A percentile compares a stretch with the other conserved stretches of the same genome.
Conservation (phyloP, 2,113 vertebrate species). For the Ramphastos sulfuratus region DNA sequence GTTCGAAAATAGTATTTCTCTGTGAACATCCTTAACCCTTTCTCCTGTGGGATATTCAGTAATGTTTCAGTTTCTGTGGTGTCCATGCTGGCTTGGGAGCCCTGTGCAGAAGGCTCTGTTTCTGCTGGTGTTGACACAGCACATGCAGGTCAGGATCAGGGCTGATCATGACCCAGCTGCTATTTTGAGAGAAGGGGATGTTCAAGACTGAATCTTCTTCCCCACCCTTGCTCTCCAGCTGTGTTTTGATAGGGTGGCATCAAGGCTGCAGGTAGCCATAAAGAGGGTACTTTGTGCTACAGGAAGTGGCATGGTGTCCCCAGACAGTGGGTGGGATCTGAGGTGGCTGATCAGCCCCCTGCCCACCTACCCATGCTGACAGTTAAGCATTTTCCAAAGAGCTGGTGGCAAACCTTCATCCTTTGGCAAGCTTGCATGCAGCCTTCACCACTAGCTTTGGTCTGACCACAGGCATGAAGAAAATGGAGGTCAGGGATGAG, state of each 20-base stretch:
- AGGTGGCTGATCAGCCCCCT: not conserved
- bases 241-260: not conserved
- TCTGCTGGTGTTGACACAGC: not conserved
- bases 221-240: not conserved
- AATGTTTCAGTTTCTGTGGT: not conserved
- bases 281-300: not conserved
- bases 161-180: not conserved
- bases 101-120: not conserved
- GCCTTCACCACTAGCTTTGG: slow-evolving; percentile 1
- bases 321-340: not conserved
- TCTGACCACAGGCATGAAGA: slow-evolving; percentile 67
- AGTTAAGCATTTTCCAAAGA: not conserved
- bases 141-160: not conserved
- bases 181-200: not conserved
- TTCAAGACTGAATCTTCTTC: not conserved
- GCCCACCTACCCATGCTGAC: not conserved
- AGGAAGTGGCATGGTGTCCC: not conserved
- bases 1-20: not conserved
- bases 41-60: not conserved
- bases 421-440: not conserved
- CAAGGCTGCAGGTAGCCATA: not conserved
- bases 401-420: slow-evolving; percentile 12
- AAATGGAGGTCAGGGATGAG: slow-evolving; percentile 25
- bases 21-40: not conserved
- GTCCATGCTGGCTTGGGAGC: not conserved